Evolutionary conservation across 1,140 invertebrate genomes (phyloP).

Genomic region (Ceratosolen fusciceps): DNA sequence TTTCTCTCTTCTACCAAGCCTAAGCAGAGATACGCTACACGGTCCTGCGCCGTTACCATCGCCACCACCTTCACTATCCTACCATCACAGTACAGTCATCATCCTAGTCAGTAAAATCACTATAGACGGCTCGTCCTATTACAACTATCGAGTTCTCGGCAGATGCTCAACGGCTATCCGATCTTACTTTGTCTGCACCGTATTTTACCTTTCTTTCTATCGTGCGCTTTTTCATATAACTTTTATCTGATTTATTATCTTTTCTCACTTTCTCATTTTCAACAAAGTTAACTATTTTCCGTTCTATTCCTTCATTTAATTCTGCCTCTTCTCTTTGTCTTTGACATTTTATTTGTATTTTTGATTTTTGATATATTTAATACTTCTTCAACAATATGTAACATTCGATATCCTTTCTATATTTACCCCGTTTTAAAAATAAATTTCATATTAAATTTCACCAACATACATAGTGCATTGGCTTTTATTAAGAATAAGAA

Average conservation of each 20-base stretch:
- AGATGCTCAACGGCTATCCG: not conserved
- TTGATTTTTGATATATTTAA: too few relatives aligned
- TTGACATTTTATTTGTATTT: too few relatives aligned
- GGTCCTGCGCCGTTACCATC: conserved; percentile 34
- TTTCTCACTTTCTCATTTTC: conserved; percentile 26
- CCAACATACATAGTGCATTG: too few relatives aligned
- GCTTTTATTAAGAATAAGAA: too few relatives aligned
- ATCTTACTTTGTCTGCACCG: not conserved
- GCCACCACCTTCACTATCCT: not conserved
- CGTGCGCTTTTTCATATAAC: conserved; percentile 33
- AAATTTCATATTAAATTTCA: too few relatives aligned
- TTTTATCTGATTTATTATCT: conserved; percentile 22
- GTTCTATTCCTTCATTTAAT: not conserved
- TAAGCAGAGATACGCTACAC: not conserved
- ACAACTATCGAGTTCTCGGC: not conserved
- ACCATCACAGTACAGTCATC: too few relatives aligned
- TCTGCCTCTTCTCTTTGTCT: conserved; percentile 44
- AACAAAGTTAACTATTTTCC: conserved; percentile 15
- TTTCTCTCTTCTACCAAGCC: conserved; percentile 46
- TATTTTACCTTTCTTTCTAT: conserved; percentile 49
- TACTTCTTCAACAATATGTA: too few relatives aligned
- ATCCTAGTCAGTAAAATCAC: too few relatives aligned
- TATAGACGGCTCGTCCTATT: not conserved
- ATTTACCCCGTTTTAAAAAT: too few relatives aligned
- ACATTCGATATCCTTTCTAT: too few relatives aligned